phyloP scores from a whole-genome alignment of 2,888 invertebrate genomes.

The Amiota minor region DNA sequence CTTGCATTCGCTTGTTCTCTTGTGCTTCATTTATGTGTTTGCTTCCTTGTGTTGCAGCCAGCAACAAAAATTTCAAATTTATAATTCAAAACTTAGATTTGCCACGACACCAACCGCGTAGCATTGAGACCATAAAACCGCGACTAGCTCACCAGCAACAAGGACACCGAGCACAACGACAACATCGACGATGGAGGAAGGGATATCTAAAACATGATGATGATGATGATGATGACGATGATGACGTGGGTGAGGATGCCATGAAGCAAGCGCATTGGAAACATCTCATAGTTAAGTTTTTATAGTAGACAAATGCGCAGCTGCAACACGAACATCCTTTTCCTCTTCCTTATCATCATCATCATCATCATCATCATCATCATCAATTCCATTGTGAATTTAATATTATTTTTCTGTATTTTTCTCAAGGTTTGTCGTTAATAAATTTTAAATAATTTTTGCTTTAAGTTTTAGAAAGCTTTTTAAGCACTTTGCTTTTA shows the following conservation, averaged over 20 bases:
- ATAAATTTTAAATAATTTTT: background rate
- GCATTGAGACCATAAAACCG: too few relatives aligned
- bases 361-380: background rate
- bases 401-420: background rate
- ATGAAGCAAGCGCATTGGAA: too few relatives aligned
- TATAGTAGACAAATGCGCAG: background rate
- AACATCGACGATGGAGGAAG: background rate
- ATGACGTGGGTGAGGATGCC: too few relatives aligned
- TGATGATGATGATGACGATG: too few relatives aligned
- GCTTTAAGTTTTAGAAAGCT: background rate
- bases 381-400: constrained; percentile 1
- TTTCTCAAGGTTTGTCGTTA: background rate
- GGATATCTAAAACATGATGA: too few relatives aligned
- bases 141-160: too few relatives aligned
- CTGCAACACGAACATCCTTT: constrained; percentile 19
- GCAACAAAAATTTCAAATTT: constrained; percentile 58
- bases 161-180: background rate
- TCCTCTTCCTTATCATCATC: too few relatives aligned
- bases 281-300: too few relatives aligned
- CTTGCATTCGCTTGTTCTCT: constrained; percentile 36
- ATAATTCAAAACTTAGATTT: constrained; percentile 57
- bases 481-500: background rate
- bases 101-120: too few relatives aligned
- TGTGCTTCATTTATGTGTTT: too few relatives aligned
- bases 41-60: constrained; percentile 40